Evolutionary conservation across 2,888 invertebrate species (phyloP).

Genomic region (Hyposoter didymator): DNA sequence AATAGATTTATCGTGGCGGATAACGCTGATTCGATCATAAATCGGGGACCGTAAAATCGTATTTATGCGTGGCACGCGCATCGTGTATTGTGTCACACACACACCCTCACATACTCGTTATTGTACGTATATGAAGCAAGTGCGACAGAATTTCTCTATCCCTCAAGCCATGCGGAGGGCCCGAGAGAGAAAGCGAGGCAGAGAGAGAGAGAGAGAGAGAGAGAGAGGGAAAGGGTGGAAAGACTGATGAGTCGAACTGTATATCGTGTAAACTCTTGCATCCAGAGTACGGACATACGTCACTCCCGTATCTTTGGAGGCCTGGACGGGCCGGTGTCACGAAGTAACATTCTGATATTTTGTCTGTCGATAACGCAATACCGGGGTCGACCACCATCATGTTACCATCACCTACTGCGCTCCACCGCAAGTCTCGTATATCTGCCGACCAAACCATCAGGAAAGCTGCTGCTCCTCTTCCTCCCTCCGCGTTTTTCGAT

Average conservation of each 20-base stretch:
- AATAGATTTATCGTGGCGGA: constrained; percentile 71
- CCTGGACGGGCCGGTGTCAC: constrained; percentile 63
- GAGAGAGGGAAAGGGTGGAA: constrained; percentile 8
- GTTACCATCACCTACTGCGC: constrained; percentile 40
- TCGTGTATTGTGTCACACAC: constrained; percentile 18
- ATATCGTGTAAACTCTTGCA: constrained; percentile 50
- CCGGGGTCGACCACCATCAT: constrained; percentile 44
- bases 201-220: constrained; percentile 3
- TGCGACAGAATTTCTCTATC: constrained; percentile 9
- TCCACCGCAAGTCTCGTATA: constrained; percentile 12
- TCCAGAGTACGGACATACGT: constrained; percentile 65
- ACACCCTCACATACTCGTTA: constrained; percentile 2
- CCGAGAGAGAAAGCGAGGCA: constrained; percentile 2
- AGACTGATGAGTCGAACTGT: constrained; percentile 26
- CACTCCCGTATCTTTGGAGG: constrained; percentile 68
- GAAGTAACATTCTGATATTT: constrained; percentile 68
- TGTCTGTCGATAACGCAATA: constrained; percentile 64
- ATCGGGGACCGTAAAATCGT: constrained; percentile 68
- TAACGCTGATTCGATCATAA: constrained; percentile 71
- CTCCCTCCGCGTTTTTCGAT: constrained; percentile 52
- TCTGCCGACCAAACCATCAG: constrained; percentile 35
- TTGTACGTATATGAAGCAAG: constrained; percentile 2
- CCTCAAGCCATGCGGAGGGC: neutral
- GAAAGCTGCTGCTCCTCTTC: constrained; percentile 16
- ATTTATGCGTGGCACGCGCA: constrained; percentile 61